Evolutionary conservation across 2,797 vertebrate species (phyloP), one percentile per base, ranked within the genome.

Genomic region (Oreochromis mossambicus): DNA sequence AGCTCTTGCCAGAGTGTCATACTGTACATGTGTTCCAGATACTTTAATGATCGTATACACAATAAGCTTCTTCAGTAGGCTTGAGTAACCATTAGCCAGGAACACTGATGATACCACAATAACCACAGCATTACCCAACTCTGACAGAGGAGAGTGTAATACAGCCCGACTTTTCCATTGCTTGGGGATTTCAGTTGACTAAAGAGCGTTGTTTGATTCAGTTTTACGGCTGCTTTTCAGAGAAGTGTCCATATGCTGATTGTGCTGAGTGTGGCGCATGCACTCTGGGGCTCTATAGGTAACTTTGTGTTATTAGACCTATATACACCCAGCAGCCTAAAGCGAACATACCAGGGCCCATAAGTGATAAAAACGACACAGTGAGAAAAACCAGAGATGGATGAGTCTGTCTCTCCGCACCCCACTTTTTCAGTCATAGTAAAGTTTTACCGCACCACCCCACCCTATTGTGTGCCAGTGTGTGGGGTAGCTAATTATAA

Each of bases 301-400:
- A 91, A 87, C 86, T 50, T 55, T 55, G 81, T 38, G 58, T 77
- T 89, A 89, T 91, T 89, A 91, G 85, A 87, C 90, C 77, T 90
- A 77, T 84, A 88, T 52, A 92, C 73, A 87, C 84, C 85, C 83
- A 88, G 87, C 85, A 68, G 88, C 84, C 82, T 87, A 83, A 90
- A 88, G 87, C 56, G n/a, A 86, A 77, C 70, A 34, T 83, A 92
- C 91, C 86, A 84, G 82, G 91, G 82, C 89, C 86, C 92, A 81
- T 77, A 88, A 92, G 95, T 94, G 95, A 96, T 96, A 96, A 96
- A 96, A 96, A 95, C 78, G 94, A 95, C 94, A 95, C 78, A 84
- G 87, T 96, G 95, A 96, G 94, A 94, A 94, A 95, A 95, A 94
- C 91, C 95, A 96, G 94, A 96, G 92, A 94, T 94, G 90, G 90